These are phyloP conservation scores for Phataginus tricuspis DNA, from an alignment of 2,797 vertebrate genomes.

Conservation along the genomic window DNA sequence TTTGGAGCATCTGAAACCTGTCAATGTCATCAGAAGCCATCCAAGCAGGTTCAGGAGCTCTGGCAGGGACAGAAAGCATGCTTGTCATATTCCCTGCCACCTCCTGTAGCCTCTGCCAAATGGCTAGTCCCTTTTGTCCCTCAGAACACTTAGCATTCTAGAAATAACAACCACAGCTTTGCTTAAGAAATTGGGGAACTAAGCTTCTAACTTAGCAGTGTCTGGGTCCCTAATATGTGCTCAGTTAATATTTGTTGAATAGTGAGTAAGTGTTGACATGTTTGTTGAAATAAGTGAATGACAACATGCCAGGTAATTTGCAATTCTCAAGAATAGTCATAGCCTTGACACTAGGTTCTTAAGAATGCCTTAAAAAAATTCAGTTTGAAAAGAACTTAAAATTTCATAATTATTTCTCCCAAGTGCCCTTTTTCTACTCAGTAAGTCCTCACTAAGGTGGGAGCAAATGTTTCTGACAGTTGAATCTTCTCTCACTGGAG, in stretches of 20 bases:
- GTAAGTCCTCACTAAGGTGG: background rate
- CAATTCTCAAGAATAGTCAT: background rate
- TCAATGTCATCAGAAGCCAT: slow-evolving; percentile 23
- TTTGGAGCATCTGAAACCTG: background rate
- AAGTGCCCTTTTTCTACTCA: background rate
- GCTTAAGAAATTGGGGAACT: background rate
- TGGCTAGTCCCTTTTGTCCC: background rate
- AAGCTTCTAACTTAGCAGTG: background rate
- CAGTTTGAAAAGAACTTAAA: background rate
- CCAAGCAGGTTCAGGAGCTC: background rate
- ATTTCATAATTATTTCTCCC: background rate
- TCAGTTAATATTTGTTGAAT: background rate
- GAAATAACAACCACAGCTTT: background rate
- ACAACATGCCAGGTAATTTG: background rate
- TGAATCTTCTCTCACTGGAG: background rate
- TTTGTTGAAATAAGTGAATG: background rate
- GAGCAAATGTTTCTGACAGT: background rate
- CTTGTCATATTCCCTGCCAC: background rate
- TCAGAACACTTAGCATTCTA: background rate
- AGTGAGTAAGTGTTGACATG: background rate
- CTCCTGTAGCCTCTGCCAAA: background rate
- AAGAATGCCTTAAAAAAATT: background rate
- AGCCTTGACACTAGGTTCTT: background rate
- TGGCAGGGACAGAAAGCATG: background rate
- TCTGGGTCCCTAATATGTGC: background rate